phyloP scores from a whole-genome alignment of 2,797 vertebrate genomes.

The Chaenodraco wilsoni region DNA sequence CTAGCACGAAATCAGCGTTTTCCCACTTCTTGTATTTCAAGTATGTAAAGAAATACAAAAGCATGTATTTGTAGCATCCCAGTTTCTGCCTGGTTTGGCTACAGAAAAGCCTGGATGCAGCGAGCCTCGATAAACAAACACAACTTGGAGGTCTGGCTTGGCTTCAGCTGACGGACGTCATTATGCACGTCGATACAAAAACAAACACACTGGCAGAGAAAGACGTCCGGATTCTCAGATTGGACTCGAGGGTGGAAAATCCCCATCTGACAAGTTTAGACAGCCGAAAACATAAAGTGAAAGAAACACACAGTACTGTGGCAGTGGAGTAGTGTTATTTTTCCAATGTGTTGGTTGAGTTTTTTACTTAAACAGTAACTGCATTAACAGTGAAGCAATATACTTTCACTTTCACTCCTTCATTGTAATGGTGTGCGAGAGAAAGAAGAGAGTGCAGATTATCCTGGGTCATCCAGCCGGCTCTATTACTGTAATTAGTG shows the following conservation, averaged over 20 bases:
- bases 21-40: neutral
- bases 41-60: too few species aligned
- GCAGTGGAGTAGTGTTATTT: neutral
- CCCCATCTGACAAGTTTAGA: slow-evolving; percentile 36
- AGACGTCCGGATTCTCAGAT: slow-evolving; percentile 50
- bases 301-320: neutral
- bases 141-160: slow-evolving; percentile 70
- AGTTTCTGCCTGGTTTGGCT: slow-evolving; percentile 49
- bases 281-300: slow-evolving; percentile 8
- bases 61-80: slow-evolving; percentile 21
- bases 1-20: neutral
- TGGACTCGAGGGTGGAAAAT: slow-evolving; percentile 58
- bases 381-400: slow-evolving; percentile 3
- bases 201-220: slow-evolving; percentile 61
- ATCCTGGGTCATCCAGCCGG: slow-evolving; percentile 31
- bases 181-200: slow-evolving; percentile 67
- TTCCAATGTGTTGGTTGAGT: neutral
- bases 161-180: slow-evolving; percentile 63
- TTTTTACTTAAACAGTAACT: neutral
- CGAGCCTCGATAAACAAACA: slow-evolving; percentile 67
- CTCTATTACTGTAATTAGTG: slow-evolving; percentile 51
- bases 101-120: slow-evolving; percentile 46
- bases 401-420: slow-evolving; percentile 20
- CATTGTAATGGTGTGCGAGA: slow-evolving; percentile 15
- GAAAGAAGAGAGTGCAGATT: slow-evolving; percentile 37